Percentiles rank a stretch among this genome's conserved stretches.
Conservation (phyloP, 1,140 invertebrate species). For the Cataglyphis hispanica region DNA sequence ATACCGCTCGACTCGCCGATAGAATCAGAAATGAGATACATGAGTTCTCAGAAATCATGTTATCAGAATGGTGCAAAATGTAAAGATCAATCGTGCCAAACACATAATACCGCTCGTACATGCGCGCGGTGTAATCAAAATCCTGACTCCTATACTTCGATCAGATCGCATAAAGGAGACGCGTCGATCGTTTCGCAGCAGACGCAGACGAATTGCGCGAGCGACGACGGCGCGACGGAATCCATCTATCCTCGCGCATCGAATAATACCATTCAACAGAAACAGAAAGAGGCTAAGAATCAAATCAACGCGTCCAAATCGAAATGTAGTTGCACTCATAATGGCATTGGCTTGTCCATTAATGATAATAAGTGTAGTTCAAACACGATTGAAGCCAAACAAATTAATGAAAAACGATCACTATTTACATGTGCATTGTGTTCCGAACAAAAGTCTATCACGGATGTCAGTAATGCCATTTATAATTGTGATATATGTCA, state of each 20-base stretch:
- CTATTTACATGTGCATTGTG: conserved; percentile 47
- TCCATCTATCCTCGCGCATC: not conserved
- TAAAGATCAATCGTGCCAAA: conserved; percentile 50
- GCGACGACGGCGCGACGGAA: conserved; percentile 36
- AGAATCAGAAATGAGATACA: conserved; percentile 42
- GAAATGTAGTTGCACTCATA: conserved; percentile 67
- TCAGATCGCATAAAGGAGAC: conserved; percentile 10
- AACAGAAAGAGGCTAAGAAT: conserved; percentile 83
- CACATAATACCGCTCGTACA: conserved; percentile 1
- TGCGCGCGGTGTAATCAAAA: conserved; percentile 51
- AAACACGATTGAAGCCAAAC: not conserved
- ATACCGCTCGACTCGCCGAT: conserved; percentile 8
- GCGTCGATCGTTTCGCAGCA: not conserved
- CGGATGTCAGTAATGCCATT: not conserved
- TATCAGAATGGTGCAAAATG: conserved; percentile 51
- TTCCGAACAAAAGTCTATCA: not conserved
- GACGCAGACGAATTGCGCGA: conserved; percentile 29
- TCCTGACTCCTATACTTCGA: not conserved
- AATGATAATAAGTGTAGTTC: not conserved
- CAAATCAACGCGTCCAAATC: conserved; percentile 81
- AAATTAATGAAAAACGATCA: conserved; percentile 8
- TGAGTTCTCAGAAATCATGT: not conserved
- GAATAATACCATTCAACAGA: conserved; percentile 41
- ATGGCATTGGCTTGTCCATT: not conserved
- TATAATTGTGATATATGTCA: conserved; percentile 50